Evolutionary conservation across 2,797 vertebrate genomes (phyloP).

Genomic region (Bovichtus variegatus): DNA sequence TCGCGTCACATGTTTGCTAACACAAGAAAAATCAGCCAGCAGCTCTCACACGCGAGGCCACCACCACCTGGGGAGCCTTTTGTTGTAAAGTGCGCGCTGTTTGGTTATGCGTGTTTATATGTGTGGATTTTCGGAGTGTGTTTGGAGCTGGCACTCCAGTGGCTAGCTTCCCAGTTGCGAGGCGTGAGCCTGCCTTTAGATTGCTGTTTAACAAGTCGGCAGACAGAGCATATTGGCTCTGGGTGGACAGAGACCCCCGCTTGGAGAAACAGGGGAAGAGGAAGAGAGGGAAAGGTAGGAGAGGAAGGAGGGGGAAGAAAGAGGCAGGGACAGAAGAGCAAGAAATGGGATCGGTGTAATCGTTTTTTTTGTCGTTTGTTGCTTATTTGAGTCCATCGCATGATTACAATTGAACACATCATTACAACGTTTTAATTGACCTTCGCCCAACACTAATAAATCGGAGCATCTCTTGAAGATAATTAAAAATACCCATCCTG

Average conservation of each 20-base stretch:
- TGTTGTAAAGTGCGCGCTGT: slow-evolving; percentile 29
- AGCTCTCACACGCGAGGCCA: background rate
- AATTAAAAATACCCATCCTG: no score
- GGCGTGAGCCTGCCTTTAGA: slow-evolving; percentile 86
- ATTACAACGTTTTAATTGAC: no score
- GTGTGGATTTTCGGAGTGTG: slow-evolving; percentile 52
- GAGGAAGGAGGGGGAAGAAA: background rate
- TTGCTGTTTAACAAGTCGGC: slow-evolving; percentile 85
- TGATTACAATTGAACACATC: no score
- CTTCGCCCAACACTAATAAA: no score
- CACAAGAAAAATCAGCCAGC: slow-evolving; percentile 35
- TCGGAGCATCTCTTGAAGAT: no score
- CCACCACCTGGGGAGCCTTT: slow-evolving; percentile 39
- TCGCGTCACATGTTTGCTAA: slow-evolving; percentile 53
- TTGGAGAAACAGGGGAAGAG: slow-evolving; percentile 56
- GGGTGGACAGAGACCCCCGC: slow-evolving; percentile 72
- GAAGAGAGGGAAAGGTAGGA: background rate
- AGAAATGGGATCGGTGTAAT: no score
- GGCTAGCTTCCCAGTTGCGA: slow-evolving; percentile 77
- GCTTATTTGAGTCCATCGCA: no score
- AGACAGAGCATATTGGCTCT: slow-evolving; percentile 82
- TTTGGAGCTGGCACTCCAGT: slow-evolving; percentile 74
- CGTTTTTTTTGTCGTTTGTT: no score
- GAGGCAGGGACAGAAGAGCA: background rate
- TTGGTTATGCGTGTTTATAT: slow-evolving; percentile 26